Evolutionary conservation across 2,797 vertebrate species (phyloP), one percentile per base, ranked within the genome.

Genomic region (Tauraco hartlaubi): DNA sequence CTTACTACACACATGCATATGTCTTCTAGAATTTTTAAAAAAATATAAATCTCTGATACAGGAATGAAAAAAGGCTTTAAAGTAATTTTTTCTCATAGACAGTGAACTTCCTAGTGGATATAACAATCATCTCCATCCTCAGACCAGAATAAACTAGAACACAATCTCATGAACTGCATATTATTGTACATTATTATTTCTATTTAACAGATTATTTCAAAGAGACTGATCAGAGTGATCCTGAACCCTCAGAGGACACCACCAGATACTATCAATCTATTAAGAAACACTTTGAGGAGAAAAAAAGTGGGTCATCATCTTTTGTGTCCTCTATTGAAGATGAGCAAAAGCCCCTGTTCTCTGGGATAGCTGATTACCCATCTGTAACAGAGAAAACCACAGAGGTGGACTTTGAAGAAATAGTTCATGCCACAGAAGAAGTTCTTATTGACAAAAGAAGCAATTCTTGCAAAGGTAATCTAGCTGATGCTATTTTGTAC

Each of bases 281-380:
- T 72, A 99, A 98, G 97, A 99, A 98, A 96, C 98, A 98, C 88
- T 98, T 98, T 9, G 99, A 99, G 85, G 98, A 98, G 74, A 98
- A 97, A 96, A 98, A 98, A 85, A 98, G 98, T 61, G 96, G 95
- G 23, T 98, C 98, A 5, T 98, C 98, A 21, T 98, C 98, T 54
- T 97, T 97, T 77, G 97, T 98, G 79, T 98, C 98, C 68, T 99
- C 98, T 63, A 98, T 97, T 79, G 99, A 99, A 80, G 99, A 99
- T 94, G 99, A 99, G 91, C 98, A 99, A 94, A 99, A 99, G 93
- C 99, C 99, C 7, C 92, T 99, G 90, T 99, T 99, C 86, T 98
- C 99, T 28, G 98, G 98, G 48, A 97, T 98, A 76, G 96, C 97
- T 72, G 98, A 98, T 86, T 98, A 98, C 62, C 98, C 98, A 56